Conservation (phyloP, 2,797 vertebrate genomes). For the Syndactyla subalaris region DNA sequence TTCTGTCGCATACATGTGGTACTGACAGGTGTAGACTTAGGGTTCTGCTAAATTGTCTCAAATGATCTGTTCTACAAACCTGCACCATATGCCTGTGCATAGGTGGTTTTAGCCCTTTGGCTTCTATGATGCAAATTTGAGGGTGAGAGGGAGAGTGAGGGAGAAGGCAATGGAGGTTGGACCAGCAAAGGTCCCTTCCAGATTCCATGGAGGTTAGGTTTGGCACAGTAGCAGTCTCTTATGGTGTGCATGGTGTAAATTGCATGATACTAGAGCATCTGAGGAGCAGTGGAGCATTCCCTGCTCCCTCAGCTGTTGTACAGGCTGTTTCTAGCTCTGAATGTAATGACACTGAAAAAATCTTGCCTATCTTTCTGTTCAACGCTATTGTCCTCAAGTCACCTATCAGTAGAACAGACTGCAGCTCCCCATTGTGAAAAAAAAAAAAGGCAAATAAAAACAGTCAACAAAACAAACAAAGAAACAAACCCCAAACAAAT, state of each 20-base stretch:
- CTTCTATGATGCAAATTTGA: not conserved
- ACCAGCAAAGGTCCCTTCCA: not conserved
- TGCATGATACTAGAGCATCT: not conserved
- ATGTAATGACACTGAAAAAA: not conserved
- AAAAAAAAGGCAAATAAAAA: not conserved
- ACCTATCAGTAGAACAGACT: not conserved
- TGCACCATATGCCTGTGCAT: accelerated
- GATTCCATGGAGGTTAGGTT: not conserved
- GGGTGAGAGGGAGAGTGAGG: accelerated
- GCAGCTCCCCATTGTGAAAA: not conserved
- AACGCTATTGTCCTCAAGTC: not conserved
- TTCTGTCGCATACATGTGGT: not conserved
- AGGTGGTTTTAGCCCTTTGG: not conserved
- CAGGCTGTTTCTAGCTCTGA: not conserved
- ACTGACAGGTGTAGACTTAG: not conserved
- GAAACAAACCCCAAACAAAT: not conserved
- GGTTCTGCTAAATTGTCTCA: not conserved
- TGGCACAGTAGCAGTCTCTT: not conserved
- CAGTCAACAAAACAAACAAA: not conserved
- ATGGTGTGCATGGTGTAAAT: not conserved
- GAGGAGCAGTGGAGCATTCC: not conserved
- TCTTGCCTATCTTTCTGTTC: not conserved
- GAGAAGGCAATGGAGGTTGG: not conserved
- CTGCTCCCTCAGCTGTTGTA: not conserved
- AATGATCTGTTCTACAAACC: not conserved